Percentiles rank a stretch among this genome's conserved stretches.
Conservation (phyloP, 2,888 invertebrate genomes). For the Apodemia duryi region DNA sequence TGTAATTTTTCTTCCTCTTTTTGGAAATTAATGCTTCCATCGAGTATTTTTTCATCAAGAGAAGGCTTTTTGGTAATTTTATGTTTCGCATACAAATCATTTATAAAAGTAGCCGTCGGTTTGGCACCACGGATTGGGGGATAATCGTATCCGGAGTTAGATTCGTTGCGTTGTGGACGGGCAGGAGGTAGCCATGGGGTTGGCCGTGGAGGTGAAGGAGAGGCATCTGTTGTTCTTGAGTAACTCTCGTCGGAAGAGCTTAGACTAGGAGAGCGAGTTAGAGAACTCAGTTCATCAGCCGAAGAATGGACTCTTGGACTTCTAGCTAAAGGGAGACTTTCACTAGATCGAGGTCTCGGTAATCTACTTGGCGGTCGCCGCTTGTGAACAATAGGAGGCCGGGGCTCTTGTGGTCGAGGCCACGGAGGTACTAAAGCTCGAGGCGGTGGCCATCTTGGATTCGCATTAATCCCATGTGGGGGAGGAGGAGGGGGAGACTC, state of each 20-base stretch:
- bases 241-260: slow-evolving; percentile 93
- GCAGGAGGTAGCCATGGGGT: slow-evolving; percentile 74
- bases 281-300: slow-evolving; percentile 89
- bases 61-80: slow-evolving; percentile 60
- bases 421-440: slow-evolving; percentile 80
- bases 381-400: slow-evolving; percentile 60
- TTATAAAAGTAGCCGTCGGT: slow-evolving; percentile 54
- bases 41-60: slow-evolving; percentile 63
- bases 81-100: slow-evolving; percentile 65
- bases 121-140: slow-evolving; percentile 77
- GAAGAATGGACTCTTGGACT: slow-evolving; percentile 85
- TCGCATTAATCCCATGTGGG: slow-evolving; percentile 67
- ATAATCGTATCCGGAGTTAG: slow-evolving; percentile 76
- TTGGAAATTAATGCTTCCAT: slow-evolving; percentile 56
- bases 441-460: slow-evolving; percentile 72
- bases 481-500: slow-evolving; percentile 80
- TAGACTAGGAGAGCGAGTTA: slow-evolving; percentile 89
- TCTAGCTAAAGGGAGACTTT: slow-evolving; percentile 80
- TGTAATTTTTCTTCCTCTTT: slow-evolving; percentile 72
- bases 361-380: slow-evolving; percentile 66
- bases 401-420: slow-evolving; percentile 77
- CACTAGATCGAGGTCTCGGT: slow-evolving; percentile 83
- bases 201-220: slow-evolving; percentile 80
- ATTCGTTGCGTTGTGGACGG: slow-evolving; percentile 69
- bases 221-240: slow-evolving; percentile 87